Conservation (phyloP, 2,113 vertebrate species). For the Geococcyx californianus region DNA sequence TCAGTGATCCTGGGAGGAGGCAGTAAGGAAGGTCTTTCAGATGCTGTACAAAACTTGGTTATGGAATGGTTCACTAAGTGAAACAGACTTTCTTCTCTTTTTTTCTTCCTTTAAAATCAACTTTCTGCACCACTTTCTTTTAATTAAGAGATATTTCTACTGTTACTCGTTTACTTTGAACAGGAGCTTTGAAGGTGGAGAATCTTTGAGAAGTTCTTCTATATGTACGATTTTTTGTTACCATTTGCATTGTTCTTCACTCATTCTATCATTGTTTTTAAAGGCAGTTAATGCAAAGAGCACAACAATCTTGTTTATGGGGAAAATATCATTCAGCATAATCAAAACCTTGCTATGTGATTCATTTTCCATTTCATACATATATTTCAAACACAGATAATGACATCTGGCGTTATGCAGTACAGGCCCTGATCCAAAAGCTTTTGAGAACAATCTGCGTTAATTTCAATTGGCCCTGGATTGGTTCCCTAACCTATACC, state of each 20-base stretch:
- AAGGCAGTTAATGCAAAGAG: neutral
- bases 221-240: neutral
- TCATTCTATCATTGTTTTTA: neutral
- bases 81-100: neutral
- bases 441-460: neutral
- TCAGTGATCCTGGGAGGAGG: neutral
- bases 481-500: neutral
- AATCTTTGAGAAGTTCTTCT: neutral
- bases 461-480: neutral
- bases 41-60: neutral
- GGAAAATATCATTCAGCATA: neutral
- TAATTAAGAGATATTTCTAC: neutral
- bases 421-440: slow-evolving; percentile 23
- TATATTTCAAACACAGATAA: slow-evolving; percentile 41
- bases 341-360: slow-evolving; percentile 44
- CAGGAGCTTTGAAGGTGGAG: neutral
- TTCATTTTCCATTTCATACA: slow-evolving; percentile 27
- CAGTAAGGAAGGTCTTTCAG: neutral
- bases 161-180: neutral
- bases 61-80: neutral
- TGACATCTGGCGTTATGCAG: slow-evolving; percentile 40
- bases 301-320: slow-evolving; percentile 5
- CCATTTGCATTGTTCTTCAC: neutral
- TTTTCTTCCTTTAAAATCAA: neutral
- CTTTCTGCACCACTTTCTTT: neutral